Conservation (phyloP, 2,797 vertebrate species). For the Spinus olivaceus region DNA sequence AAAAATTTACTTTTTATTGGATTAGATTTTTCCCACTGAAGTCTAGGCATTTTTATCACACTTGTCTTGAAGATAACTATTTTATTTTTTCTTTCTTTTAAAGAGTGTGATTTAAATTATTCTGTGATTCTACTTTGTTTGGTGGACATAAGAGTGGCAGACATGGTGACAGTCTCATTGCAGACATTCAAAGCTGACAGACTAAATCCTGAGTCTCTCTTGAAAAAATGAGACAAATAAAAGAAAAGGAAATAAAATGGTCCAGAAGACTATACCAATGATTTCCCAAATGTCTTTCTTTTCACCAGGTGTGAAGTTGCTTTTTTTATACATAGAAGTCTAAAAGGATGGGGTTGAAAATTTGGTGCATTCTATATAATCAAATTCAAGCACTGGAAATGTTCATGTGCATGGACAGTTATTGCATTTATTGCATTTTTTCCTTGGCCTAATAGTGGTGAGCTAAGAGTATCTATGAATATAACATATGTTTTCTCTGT, state of each 20-base stretch:
- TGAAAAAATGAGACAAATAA: not conserved
- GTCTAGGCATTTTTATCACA: not conserved
- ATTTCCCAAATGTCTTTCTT: not conserved
- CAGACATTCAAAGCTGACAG: not conserved
- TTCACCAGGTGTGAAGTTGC: not conserved
- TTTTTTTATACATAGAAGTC: not conserved
- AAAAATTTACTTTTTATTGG: not conserved
- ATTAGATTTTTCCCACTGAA: not conserved
- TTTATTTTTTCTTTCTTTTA: not conserved
- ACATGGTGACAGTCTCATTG: not conserved
- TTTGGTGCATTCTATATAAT: not conserved
- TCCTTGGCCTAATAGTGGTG: not conserved
- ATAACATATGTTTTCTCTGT: accelerated
- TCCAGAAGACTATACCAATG: not conserved
- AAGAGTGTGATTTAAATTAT: not conserved
- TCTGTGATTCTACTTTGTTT: not conserved
- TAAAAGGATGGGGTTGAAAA: not conserved
- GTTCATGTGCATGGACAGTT: not conserved
- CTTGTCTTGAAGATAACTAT: not conserved
- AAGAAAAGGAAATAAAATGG: not conserved
- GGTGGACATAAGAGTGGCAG: not conserved
- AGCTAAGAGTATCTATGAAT: not conserved
- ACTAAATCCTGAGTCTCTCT: not conserved
- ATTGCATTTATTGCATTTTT: not conserved
- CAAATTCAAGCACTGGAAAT: not conserved